A percentile compares a stretch with the other conserved stretches of the same genome.
Evolutionary conservation across 2,888 invertebrate genomes (phyloP).

Genomic region (Drosophila recens): DNA sequence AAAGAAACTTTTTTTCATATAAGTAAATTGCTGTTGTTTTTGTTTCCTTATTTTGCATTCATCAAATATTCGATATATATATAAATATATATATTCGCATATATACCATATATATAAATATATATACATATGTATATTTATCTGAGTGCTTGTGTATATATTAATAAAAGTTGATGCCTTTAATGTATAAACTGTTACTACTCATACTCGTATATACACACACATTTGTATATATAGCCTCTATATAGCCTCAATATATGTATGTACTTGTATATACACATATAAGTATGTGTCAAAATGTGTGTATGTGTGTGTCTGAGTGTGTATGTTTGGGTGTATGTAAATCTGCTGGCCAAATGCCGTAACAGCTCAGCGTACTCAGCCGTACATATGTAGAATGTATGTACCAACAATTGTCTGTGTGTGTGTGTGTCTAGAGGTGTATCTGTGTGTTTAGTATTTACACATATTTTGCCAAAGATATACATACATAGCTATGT

Average conservation of each 20-base stretch:
- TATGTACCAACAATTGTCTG: slow-evolving; percentile 70
- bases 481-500: slow-evolving; percentile 29
- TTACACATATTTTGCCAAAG: slow-evolving; percentile 32
- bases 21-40: slow-evolving; percentile 76
- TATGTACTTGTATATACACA: slow-evolving; percentile 51
- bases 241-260: slow-evolving; percentile 50
- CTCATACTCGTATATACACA: slow-evolving; percentile 48
- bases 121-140: slow-evolving; percentile 32
- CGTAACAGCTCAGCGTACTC: slow-evolving; percentile 38
- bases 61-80: slow-evolving; percentile 42
- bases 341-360: slow-evolving; percentile 36
- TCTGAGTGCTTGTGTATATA: slow-evolving; percentile 43
- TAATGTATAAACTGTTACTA: slow-evolving; percentile 70
- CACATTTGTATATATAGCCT: slow-evolving; percentile 48
- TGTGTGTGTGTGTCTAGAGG: slow-evolving; percentile 20
- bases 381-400: slow-evolving; percentile 78
- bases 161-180: slow-evolving; percentile 62
- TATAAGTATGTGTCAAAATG: slow-evolving; percentile 24
- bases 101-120: slow-evolving; percentile 23
- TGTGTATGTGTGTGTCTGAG: slow-evolving; percentile 23
- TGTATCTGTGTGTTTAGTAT: slow-evolving; percentile 21
- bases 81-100: slow-evolving; percentile 30
- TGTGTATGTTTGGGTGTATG: slow-evolving; percentile 8
- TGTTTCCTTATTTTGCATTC: slow-evolving; percentile 37
- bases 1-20: slow-evolving; percentile 59